These are phyloP conservation scores for Platerodrilus igneus DNA, from an alignment of 2,888 invertebrate genomes.

Conservation along the genomic window DNA sequence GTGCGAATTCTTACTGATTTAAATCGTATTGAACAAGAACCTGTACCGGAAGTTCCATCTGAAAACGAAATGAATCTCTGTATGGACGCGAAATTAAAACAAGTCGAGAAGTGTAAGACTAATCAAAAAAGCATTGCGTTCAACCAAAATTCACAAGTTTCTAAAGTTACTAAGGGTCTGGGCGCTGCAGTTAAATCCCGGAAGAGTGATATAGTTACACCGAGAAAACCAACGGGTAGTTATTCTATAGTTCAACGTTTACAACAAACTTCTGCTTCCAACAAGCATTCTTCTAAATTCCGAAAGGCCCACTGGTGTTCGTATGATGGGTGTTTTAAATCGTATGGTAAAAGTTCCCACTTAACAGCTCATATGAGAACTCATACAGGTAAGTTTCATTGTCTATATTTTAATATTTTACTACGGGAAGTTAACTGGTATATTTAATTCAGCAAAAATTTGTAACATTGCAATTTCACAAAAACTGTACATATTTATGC, in stretches of 20 bases:
- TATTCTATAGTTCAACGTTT: slow-evolving; percentile 32
- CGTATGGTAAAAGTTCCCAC: slow-evolving; percentile 63
- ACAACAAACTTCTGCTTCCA: too few relatives aligned
- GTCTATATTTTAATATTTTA: too few relatives aligned
- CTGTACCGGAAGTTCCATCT: slow-evolving; percentile 50
- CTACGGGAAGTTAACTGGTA: too few relatives aligned
- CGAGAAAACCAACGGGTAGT: slow-evolving; percentile 31
- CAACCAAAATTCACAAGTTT: slow-evolving; percentile 16
- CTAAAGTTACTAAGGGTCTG: slow-evolving; percentile 23
- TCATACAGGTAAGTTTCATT: slow-evolving; percentile 57
- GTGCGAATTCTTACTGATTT: slow-evolving; percentile 59
- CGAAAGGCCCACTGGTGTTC: slow-evolving; percentile 57
- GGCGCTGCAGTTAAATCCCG: slow-evolving; percentile 19
- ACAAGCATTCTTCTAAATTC: slow-evolving; percentile 28
- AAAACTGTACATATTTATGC: too few relatives aligned
- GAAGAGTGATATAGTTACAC: slow-evolving; percentile 17
- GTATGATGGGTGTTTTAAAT: slow-evolving; percentile 57
- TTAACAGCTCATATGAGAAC: slow-evolving; percentile 61
- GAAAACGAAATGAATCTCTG: slow-evolving; percentile 40
- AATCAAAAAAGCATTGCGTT: slow-evolving; percentile 32
- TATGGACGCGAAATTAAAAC: slow-evolving; percentile 38
- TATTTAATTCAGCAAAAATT: too few relatives aligned
- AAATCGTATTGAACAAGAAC: slow-evolving; percentile 54
- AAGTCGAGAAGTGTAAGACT: slow-evolving; percentile 36
- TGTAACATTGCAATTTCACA: too few relatives aligned